Conservation (phyloP, 2,113 vertebrate species). For the Antigone vipio region DNA sequence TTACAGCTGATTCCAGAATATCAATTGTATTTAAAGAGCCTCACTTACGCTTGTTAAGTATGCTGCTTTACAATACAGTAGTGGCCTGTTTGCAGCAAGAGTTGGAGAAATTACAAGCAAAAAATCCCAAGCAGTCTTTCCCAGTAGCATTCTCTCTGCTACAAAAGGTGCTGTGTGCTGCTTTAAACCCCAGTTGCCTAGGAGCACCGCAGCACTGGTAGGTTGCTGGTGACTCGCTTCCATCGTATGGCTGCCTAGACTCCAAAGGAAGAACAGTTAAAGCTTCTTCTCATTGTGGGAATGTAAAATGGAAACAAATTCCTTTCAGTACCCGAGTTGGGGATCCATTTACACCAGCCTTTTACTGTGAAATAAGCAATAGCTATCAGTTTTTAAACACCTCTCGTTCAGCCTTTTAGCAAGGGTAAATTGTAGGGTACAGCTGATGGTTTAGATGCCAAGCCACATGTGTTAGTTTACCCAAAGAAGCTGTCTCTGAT, state of each 20-base stretch:
- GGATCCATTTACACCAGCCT: neutral
- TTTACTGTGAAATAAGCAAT: neutral
- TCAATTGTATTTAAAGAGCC: neutral
- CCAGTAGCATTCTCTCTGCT: neutral
- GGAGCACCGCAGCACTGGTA: neutral
- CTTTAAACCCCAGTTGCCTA: neutral
- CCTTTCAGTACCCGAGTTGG: neutral
- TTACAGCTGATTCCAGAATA: neutral
- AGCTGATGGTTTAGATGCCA: neutral
- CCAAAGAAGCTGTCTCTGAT: neutral
- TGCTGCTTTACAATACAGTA: neutral
- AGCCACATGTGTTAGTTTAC: neutral
- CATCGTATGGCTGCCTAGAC: rapidly evolving
- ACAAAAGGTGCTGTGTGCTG: neutral
- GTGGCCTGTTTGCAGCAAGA: neutral
- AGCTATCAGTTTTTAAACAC: neutral
- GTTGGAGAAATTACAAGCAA: neutral
- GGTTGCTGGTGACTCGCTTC: neutral
- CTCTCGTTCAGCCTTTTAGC: neutral
- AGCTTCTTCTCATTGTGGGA: neutral
- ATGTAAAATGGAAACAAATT: neutral
- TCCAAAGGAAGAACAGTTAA: neutral
- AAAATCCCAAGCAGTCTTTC: neutral
- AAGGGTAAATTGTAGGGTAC: neutral
- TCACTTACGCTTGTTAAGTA: rapidly evolving